Evolutionary conservation across 2,113 vertebrate genomes (phyloP).

Genomic region (Phrynosoma blainvillii): DNA sequence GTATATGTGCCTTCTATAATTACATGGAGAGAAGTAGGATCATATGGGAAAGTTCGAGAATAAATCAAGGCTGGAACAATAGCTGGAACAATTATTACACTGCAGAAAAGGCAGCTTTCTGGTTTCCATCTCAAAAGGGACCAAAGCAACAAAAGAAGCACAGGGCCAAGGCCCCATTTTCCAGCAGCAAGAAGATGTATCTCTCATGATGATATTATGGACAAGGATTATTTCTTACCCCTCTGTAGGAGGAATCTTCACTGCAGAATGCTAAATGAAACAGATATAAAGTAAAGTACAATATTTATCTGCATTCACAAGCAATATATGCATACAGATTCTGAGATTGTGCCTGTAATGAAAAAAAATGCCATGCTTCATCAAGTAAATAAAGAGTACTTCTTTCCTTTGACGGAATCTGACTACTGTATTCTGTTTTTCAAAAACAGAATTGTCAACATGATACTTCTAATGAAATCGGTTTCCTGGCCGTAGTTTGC

Average conservation of each 20-base stretch:
- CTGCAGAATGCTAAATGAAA: conserved; percentile 35
- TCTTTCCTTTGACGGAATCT: conserved; percentile 28
- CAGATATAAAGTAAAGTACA: conserved; percentile 55
- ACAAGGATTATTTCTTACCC: conserved; percentile 31
- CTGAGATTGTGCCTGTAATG: conserved; percentile 75
- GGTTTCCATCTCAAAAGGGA: neutral
- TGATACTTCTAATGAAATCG: neutral
- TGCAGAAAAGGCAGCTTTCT: conserved; percentile 11
- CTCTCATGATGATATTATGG: neutral
- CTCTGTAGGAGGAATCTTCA: conserved; percentile 27
- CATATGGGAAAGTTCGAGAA: conserved; percentile 61
- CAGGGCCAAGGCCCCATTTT: conserved; percentile 26
- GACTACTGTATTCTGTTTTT: neutral
- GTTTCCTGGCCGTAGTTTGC: rapidly evolving
- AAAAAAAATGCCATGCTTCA: conserved; percentile 70
- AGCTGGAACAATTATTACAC: neutral
- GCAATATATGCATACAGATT: conserved; percentile 60
- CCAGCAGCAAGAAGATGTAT: neutral
- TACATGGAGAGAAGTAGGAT: conserved; percentile 81
- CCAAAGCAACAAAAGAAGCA: neutral
- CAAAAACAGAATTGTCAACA: neutral
- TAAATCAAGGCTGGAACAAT: conserved; percentile 25
- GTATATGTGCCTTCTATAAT: conserved; percentile 83
- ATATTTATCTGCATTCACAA: conserved; percentile 60
- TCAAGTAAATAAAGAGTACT: conserved; percentile 78